Conservation (phyloP, 2,797 vertebrate genomes). For the Manis crassicaudata region DNA sequence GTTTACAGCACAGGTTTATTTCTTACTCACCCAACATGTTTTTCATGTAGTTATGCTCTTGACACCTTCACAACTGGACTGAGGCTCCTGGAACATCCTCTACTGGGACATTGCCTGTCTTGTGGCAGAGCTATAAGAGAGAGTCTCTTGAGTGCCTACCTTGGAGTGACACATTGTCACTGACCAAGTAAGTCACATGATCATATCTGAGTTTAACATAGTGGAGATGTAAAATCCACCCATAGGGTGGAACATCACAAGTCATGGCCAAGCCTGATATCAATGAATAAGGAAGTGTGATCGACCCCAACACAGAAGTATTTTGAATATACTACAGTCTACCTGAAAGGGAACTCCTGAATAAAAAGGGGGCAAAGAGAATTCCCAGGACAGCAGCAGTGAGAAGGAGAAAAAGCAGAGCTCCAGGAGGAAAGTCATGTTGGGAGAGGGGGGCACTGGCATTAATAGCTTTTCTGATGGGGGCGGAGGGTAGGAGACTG, state of each 20-base stretch:
- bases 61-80: background rate
- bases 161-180: background rate
- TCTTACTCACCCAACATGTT: background rate
- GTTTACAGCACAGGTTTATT: background rate
- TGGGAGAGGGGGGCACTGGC: background rate
- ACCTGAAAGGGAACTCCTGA: background rate
- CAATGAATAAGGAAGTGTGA: background rate
- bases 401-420: background rate
- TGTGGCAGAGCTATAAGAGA: background rate
- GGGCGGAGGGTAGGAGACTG: background rate
- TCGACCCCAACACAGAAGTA: background rate
- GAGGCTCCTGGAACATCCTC: background rate
- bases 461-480: background rate
- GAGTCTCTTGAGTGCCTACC: background rate
- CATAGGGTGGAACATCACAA: background rate
- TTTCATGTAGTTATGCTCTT: background rate
- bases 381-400: background rate
- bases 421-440: background rate
- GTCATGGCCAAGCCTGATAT: background rate
- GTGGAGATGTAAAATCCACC: background rate
- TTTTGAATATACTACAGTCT: background rate
- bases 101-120: background rate
- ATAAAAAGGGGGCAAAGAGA: background rate
- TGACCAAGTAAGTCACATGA: background rate
- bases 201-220: background rate